Percentiles rank a stretch among this genome's conserved stretches.
These are phyloP conservation scores for Eurystomus gularis DNA, from an alignment of 2,113 vertebrate species.

Conservation along the genomic window DNA sequence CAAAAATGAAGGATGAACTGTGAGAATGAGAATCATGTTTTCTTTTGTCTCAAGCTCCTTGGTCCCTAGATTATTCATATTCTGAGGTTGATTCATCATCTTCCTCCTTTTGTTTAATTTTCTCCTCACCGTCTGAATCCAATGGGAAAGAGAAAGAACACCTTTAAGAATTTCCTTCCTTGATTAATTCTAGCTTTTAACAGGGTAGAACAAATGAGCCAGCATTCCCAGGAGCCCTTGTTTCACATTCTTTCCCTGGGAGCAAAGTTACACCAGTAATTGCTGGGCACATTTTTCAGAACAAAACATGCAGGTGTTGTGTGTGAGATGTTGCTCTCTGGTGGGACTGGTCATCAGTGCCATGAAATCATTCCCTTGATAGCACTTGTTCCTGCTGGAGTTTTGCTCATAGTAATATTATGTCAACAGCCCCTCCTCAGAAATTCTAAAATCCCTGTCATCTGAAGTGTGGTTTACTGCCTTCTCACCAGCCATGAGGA, in stretches of 20 bases:
- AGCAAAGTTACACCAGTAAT: not conserved
- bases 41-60: slow-evolving; percentile 16
- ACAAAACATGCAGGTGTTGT: not conserved
- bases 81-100: slow-evolving; percentile 22
- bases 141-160: slow-evolving; percentile 6
- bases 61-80: slow-evolving; percentile 24
- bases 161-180: slow-evolving; percentile 8
- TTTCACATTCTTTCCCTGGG: not conserved
- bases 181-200: slow-evolving; percentile 22
- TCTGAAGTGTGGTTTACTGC: not conserved
- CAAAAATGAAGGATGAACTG: slow-evolving; percentile 11
- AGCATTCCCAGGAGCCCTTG: not conserved
- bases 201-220: not conserved
- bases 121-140: not conserved
- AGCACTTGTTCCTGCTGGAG: not conserved
- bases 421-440: not conserved
- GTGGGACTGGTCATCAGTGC: not conserved
- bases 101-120: slow-evolving; percentile 15
- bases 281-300: not conserved
- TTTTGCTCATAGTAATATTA: not conserved
- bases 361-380: not conserved
- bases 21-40: slow-evolving; percentile 5
- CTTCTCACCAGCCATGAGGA: not conserved
- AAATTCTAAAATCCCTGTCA: not conserved
- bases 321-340: not conserved